Evolutionary conservation across 2,888 invertebrate species (phyloP).

Genomic region (Sisyra terminalis): DNA sequence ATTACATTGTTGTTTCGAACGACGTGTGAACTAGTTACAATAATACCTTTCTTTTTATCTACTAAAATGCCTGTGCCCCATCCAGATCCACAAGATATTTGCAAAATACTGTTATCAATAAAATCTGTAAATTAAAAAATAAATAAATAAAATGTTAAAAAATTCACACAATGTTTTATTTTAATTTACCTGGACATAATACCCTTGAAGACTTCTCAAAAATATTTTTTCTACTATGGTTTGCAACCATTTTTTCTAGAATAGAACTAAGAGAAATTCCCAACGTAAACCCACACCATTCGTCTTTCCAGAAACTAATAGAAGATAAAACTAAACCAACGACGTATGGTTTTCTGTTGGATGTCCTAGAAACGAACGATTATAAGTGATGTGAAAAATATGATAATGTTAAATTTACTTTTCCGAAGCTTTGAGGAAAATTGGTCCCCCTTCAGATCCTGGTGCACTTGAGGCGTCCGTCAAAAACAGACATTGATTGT

Average conservation of each 20-base stretch:
- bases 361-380: no score
- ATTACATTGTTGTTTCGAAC: constrained; percentile 29
- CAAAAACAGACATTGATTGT: constrained; percentile 32
- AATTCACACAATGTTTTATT: not conserved
- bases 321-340: constrained; percentile 5
- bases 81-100: constrained; percentile 36
- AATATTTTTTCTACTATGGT: not conserved
- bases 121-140: constrained; percentile 24
- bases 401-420: not conserved
- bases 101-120: constrained; percentile 32
- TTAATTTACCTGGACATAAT: constrained; percentile 9
- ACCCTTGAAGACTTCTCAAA: not conserved
- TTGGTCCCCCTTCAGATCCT: constrained; percentile 43
- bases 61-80: constrained; percentile 45
- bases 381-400: no score
- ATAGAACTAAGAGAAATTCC: constrained; percentile 33
- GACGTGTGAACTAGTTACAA: constrained; percentile 45
- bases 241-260: constrained; percentile 11
- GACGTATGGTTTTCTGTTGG: not conserved
- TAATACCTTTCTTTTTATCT: constrained; percentile 27
- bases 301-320: constrained; percentile 15
- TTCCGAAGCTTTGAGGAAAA: constrained; percentile 22
- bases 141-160: not conserved
- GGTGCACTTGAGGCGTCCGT: constrained; percentile 40
- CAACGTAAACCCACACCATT: constrained; percentile 44